Conservation (phyloP, 2,888 invertebrate species). For the Eumerus sabulonum region DNA sequence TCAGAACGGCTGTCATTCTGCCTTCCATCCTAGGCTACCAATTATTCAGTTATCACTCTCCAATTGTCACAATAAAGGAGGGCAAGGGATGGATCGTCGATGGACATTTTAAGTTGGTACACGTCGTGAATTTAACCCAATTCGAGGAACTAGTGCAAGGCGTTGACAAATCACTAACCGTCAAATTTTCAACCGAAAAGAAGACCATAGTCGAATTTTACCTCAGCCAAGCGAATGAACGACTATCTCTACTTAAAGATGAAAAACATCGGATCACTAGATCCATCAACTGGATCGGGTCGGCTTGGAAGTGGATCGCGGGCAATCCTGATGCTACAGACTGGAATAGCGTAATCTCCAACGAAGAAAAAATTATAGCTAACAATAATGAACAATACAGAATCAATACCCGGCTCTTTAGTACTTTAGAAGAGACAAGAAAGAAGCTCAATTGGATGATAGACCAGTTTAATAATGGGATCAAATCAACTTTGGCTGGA, state of each 20-base stretch:
- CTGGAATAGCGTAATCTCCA: slow-evolving; percentile 17
- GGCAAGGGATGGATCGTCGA: too few species aligned
- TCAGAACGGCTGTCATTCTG: too few species aligned
- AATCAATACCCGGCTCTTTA: slow-evolving; percentile 36
- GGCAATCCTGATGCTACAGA: slow-evolving; percentile 33
- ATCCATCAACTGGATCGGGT: slow-evolving; percentile 51
- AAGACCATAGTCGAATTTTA: too few species aligned
- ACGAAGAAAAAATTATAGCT: slow-evolving; percentile 15
- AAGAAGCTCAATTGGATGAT: slow-evolving; percentile 23
- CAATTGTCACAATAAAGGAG: too few species aligned
- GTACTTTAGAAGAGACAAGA: slow-evolving; percentile 13
- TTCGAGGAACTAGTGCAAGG: too few species aligned
- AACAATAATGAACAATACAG: slow-evolving; percentile 56
- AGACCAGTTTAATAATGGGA: slow-evolving; percentile 10
- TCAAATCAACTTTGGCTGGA: not conserved
- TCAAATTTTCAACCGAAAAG: too few species aligned
- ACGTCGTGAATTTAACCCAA: too few species aligned
- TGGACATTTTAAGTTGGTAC: too few species aligned
- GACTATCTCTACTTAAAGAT: not conserved
- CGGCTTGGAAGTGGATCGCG: slow-evolving; percentile 62
- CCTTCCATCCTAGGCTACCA: too few species aligned
- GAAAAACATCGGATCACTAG: slow-evolving; percentile 10
- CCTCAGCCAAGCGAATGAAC: not conserved
- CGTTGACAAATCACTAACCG: too few species aligned
- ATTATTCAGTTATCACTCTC: too few species aligned